These are phyloP conservation scores for Agonopterix arenella DNA, from an alignment of 2,888 invertebrate genomes.

Conservation along the genomic window DNA sequence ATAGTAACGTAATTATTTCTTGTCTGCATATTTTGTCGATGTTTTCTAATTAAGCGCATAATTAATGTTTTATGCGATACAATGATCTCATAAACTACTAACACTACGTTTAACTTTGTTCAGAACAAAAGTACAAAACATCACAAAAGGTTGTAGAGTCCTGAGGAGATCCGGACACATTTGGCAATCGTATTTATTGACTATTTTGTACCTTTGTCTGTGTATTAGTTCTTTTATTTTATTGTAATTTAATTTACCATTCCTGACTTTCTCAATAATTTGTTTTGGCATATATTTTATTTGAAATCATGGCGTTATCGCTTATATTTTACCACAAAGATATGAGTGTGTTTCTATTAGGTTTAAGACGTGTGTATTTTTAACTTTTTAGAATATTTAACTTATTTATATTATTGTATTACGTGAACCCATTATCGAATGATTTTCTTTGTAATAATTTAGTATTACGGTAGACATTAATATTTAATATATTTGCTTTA, in stretches of 20 bases:
- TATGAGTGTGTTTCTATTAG: conserved; percentile 73
- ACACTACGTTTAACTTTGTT: conserved; percentile 50
- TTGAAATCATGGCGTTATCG: conserved; percentile 29
- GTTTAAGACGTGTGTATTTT: conserved; percentile 74
- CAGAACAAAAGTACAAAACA: conserved; percentile 72
- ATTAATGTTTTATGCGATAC: conserved; percentile 53
- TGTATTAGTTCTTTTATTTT: conserved; percentile 57
- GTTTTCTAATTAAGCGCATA: conserved; percentile 69
- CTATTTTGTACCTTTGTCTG: conserved; percentile 72
- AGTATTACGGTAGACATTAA: conserved; percentile 71
- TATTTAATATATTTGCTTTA: conserved; percentile 75
- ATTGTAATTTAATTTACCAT: conserved; percentile 50
- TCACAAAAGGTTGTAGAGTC: conserved; percentile 28
- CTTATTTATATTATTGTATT: conserved; percentile 73
- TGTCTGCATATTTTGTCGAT: conserved; percentile 72
- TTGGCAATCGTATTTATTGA: conserved; percentile 50
- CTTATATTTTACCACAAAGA: conserved; percentile 47
- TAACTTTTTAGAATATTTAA: conserved; percentile 76
- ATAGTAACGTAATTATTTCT: conserved; percentile 46
- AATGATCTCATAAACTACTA: conserved; percentile 76
- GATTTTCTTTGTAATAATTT: conserved; percentile 75
- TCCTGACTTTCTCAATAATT: conserved; percentile 50
- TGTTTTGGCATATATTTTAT: conserved; percentile 52
- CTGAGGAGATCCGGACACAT: conserved; percentile 22
- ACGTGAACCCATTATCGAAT: conserved; percentile 68